Conservation (phyloP, 2,113 vertebrate species). For the Phalacrocorax aristotelis region DNA sequence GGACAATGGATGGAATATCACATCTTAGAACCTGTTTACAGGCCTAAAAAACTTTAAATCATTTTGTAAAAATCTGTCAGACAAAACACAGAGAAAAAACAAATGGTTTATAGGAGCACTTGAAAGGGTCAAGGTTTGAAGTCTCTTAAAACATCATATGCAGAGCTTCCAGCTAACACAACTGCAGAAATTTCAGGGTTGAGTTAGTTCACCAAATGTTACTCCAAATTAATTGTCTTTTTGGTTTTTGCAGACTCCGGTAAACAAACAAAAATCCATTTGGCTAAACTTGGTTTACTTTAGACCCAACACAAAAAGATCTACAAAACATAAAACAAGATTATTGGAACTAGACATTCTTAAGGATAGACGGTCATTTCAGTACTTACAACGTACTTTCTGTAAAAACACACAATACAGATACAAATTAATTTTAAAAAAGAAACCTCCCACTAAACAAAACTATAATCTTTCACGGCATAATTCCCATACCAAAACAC, state of each 20-base stretch:
- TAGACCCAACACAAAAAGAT: not conserved
- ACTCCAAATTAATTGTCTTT: not conserved
- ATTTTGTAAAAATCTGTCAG: not conserved
- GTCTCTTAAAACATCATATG: not conserved
- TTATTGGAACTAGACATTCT: not conserved
- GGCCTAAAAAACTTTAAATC: not conserved
- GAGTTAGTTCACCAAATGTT: not conserved
- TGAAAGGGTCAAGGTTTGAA: not conserved
- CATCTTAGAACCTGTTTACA: not conserved
- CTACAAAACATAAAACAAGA: not conserved
- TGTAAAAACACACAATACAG: not conserved
- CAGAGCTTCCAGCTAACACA: not conserved
- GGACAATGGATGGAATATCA: not conserved
- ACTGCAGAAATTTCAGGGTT: not conserved
- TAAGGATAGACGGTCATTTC: not conserved
- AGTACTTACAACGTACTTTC: not conserved
- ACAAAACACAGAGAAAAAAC: not conserved
- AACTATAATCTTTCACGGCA: not conserved
- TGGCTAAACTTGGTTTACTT: not conserved
- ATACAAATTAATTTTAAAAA: not conserved
- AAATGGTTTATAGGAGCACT: not conserved
- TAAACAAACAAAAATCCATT: constrained; percentile 21
- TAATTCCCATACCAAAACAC: not conserved
- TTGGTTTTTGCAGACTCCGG: not conserved
- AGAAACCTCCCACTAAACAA: not conserved